Evolutionary conservation across 1,140 invertebrate genomes (phyloP), one percentile per base, ranked within the genome.

Genomic region (Musca domestica): DNA sequence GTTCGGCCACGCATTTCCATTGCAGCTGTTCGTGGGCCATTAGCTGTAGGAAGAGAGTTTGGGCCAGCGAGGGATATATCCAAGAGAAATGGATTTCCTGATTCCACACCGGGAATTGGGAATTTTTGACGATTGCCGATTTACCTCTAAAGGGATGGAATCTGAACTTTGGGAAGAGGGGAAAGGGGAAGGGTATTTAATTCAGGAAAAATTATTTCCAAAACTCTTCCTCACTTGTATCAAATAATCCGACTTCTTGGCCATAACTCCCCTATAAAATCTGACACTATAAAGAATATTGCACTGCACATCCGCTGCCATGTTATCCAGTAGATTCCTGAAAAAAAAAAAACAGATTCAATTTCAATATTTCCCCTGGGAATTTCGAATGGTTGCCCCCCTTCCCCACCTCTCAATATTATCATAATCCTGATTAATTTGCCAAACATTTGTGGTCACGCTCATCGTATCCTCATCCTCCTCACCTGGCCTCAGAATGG

Each of bases 321-420:
- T 30, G 22, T 76, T 72, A 49, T 91, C 81, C 27, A 93, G 78
- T 41, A 93, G 82, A 77, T 93, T 93, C 66, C 91, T 93, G 72
- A 54, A 58, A 22, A 27, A 71, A 41, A 2, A 41, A 19, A 5
- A 64, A 30, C 4, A 30, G 41, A 34, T 52, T 51, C 7, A 15
- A n/a, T 27, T 10, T 41, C 34, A 30, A 30, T n/a, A n/a, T 30
- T 30, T 30, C 10, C 34, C n/a, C 20, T 66, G 19, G 1, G n/a
- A n/a, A n/a, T n/a, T n/a, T n/a, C n/a, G n/a, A n/a, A n/a, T n/a
- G n/a, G n/a, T n/a, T n/a, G n/a, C n/a, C n/a, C n/a, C 4, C 10
- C 10, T 41, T 41, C 19, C 72, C 2, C 30, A 91, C 90, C 87
- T 88, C 82, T 92, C 90, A 48, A 93, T 92, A 73, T 92, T 90